Base-by-base conservation (phyloP, 2,888 invertebrate genomes). In the Chymomyza caudatula region DNA sequence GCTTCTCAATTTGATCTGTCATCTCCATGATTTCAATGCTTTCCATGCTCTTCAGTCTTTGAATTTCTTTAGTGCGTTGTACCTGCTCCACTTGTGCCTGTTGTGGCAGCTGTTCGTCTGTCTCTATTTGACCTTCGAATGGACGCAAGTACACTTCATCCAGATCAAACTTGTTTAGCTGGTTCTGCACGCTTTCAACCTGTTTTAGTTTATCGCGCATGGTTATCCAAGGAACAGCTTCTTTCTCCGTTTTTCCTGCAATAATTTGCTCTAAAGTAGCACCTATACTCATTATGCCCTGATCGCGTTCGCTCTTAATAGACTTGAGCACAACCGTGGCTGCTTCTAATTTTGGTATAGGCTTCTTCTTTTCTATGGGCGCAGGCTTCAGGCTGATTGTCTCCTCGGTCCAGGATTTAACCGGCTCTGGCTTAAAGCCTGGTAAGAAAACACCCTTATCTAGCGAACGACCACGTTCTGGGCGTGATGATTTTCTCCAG, bases 351-450 rank as follows among this genome's bases (percentile, higher is more conserved):
- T 91, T 90, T 73, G 92, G 92, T 72, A 93, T 91, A 56, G 92
- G 92, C 71, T 89, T 90, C 76, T 90, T 90, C 70, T 88, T 89
- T 63, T 91, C 91, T 54, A 91, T 90, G 76, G 93, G 93, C 0
- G 94, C 91, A 2, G 93, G 93, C 76, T 93, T 94, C 23, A 94
- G 85, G 47, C 88, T 90, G 15, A 93, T 91, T 73, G 92, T 92
- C 89, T 95, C 93, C 80, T 94, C 92, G 2, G 93, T 95, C 93
- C 93, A 93, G 8, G 93, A 92, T 80, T 92, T 91, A 55, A 90
- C 86, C 51, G 90, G 89, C 58, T 88, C 89, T 2, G 89, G 88
- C 59, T 90, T 90, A 47, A 84, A 90, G 3, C 90, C 90, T 0
- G 90, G 90, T 23, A 88, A 73, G 77, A 90, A 90, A 20, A 89